phyloP scores from a whole-genome alignment of 1,140 invertebrate genomes.

The Aphis craccivora region DNA sequence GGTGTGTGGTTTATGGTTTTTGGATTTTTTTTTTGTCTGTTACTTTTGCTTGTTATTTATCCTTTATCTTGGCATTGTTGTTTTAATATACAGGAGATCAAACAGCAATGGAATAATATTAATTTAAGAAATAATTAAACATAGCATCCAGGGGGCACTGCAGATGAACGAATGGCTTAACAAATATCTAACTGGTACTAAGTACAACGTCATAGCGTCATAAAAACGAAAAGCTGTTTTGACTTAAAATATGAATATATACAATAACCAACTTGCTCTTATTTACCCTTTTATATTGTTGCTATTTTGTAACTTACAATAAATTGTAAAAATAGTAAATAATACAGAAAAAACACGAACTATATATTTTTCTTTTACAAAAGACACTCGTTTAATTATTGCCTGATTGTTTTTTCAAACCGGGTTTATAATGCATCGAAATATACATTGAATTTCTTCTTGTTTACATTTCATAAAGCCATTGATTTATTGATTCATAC shows the following conservation, averaged over 20 bases:
- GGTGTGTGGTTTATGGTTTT: not conserved
- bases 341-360: not conserved
- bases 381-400: not conserved
- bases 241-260: not conserved
- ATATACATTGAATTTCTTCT: not conserved
- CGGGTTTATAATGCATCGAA: not conserved
- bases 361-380: not conserved
- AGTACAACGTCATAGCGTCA: not conserved
- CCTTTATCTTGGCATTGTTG: not conserved
- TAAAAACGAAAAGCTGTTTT: not conserved
- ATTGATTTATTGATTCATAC: not conserved
- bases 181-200: not conserved
- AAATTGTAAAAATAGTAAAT: not conserved
- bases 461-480: not conserved
- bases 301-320: not conserved
- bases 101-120: not conserved
- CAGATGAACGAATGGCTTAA: not conserved
- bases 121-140: slow-evolving; percentile 2
- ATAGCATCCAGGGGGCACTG: not conserved
- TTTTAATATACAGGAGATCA: not conserved
- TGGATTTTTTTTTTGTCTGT: not conserved
- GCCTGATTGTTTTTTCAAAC: not conserved
- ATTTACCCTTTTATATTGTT: not conserved
- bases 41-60: not conserved
- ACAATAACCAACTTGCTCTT: not conserved